phyloP scores from a whole-genome alignment of 1,140 invertebrate species.

The Panonychus citri region DNA sequence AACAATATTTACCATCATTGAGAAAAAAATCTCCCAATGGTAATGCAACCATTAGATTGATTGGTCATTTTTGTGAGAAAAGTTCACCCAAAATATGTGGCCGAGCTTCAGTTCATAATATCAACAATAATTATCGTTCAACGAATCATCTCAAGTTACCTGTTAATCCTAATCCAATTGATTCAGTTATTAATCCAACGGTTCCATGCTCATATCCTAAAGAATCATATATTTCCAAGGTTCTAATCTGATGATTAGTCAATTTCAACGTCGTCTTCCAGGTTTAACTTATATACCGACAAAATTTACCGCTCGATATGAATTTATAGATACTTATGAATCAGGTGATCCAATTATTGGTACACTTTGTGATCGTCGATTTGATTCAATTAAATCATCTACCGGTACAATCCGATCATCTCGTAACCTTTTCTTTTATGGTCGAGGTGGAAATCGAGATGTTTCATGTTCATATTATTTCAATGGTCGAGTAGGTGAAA shows the following conservation, averaged over 20 bases:
- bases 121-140: too few species aligned
- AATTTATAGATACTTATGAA: conserved; percentile 14
- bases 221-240: conserved; percentile 16
- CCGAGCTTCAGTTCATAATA: too few species aligned
- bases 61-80: conserved; percentile 15
- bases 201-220: conserved; percentile 15
- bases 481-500: conserved; percentile 4
- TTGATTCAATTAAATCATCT: conserved; percentile 2
- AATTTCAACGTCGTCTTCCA: conserved; percentile 11
- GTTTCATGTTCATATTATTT: conserved; percentile 14
- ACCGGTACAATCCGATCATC: conserved; percentile 8
- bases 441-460: conserved; percentile 13
- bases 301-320: conserved; percentile 13
- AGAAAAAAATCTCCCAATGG: conserved; percentile 7
- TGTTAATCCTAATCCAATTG: too few species aligned
- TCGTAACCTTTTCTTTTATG: conserved; percentile 15
- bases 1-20: conserved; percentile 10
- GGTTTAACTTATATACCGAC: conserved; percentile 4
- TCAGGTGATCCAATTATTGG: conserved; percentile 5
- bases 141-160: too few species aligned
- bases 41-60: conserved; percentile 6
- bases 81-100: conserved; percentile 15
- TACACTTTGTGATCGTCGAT: conserved; percentile 13
- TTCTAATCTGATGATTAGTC: conserved; percentile 12
- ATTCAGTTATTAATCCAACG: conserved; percentile 13